phyloP scores from a whole-genome alignment of 2,888 invertebrate species.

The Metopia argyrocephala region DNA sequence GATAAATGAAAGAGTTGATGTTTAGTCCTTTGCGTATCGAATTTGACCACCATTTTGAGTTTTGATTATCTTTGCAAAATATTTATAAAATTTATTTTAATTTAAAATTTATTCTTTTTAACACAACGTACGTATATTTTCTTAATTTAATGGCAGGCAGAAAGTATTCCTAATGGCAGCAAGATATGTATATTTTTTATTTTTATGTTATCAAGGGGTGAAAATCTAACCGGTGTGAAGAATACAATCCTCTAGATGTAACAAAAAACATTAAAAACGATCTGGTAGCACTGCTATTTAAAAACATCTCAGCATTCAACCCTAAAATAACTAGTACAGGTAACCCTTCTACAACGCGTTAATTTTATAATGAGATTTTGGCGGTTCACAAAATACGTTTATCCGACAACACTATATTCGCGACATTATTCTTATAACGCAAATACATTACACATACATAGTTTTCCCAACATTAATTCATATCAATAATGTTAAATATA shows the following conservation, averaged over 20 bases:
- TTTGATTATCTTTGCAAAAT: background rate
- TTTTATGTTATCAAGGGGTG: background rate
- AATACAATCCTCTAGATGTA: background rate
- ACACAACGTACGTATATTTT: too few relatives aligned
- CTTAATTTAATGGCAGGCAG: conserved; percentile 17
- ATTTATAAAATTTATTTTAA: conserved; percentile 2
- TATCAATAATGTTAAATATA: too few relatives aligned
- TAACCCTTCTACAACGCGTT: background rate
- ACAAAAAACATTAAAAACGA: background rate
- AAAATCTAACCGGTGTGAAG: background rate
- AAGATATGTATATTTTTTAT: conserved; percentile 8
- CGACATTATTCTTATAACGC: too few relatives aligned
- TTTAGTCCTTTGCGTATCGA: conserved; percentile 77
- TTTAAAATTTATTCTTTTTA: background rate
- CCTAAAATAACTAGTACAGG: too few relatives aligned
- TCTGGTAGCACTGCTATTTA: background rate
- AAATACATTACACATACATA: too few relatives aligned
- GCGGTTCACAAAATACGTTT: too few relatives aligned
- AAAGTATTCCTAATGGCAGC: conserved; percentile 1
- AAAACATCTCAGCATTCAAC: too few relatives aligned
- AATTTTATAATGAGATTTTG: background rate
- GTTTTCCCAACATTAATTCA: too few relatives aligned
- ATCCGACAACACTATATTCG: too few relatives aligned
- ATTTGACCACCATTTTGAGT: conserved; percentile 73
- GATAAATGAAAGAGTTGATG: conserved; percentile 77